These are phyloP conservation scores for Dryocosmus kuriphilus DNA, from an alignment of 2,888 invertebrate genomes.

Conservation along the genomic window DNA sequence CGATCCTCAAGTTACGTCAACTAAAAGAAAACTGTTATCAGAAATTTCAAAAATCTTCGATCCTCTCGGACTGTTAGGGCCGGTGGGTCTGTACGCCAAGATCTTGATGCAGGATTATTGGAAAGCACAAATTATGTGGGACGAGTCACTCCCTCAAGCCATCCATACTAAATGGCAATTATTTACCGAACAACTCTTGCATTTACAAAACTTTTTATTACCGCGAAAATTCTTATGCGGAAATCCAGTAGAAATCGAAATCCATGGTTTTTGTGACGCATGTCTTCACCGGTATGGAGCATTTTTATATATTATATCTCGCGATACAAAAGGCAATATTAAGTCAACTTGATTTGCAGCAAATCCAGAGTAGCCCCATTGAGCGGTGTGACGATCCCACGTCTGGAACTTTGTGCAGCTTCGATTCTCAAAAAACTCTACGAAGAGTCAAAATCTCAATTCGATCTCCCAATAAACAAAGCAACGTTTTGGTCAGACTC, in stretches of 20 bases:
- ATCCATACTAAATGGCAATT: too few relatives aligned
- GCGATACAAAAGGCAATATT: not conserved
- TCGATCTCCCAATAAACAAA: not conserved
- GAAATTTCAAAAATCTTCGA: too few relatives aligned
- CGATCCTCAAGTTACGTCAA: too few relatives aligned
- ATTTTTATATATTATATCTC: constrained; percentile 42
- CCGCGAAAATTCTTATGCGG: too few relatives aligned
- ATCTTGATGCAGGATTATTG: too few relatives aligned
- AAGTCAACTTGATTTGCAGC: not conserved
- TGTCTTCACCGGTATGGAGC: constrained; percentile 48
- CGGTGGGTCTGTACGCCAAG: too few relatives aligned
- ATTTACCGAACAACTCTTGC: too few relatives aligned
- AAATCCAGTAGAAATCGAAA: constrained; percentile 44
- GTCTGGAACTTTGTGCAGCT: constrained; percentile 4
- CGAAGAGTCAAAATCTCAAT: constrained; percentile 18
- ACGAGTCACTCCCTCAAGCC: too few relatives aligned
- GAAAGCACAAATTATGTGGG: too few relatives aligned
- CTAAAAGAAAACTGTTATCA: too few relatives aligned
- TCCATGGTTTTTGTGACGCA: constrained; percentile 58
- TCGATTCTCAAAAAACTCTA: constrained; percentile 15
- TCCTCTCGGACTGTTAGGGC: too few relatives aligned
- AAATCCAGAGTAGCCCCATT: constrained; percentile 25
- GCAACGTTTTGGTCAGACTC: not conserved
- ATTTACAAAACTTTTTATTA: too few relatives aligned
- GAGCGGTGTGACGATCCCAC: not conserved